Conservation (phyloP, 2,113 vertebrate species). For the Ranitomeya variabilis region DNA sequence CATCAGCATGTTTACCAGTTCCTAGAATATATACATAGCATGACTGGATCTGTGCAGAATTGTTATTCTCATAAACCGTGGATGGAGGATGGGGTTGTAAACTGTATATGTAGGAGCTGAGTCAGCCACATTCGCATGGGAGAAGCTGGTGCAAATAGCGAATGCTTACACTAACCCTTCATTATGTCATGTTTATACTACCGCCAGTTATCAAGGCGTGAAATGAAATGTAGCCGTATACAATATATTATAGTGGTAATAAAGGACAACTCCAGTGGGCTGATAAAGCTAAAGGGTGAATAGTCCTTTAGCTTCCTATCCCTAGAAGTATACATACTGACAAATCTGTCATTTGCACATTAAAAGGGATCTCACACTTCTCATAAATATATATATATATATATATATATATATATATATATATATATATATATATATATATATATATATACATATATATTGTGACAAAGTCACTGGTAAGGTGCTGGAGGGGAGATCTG, state of each 20-base stretch:
- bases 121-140: neutral
- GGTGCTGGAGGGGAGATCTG: too few relatives aligned
- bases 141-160: neutral
- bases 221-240: neutral
- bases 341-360: too few relatives aligned
- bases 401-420: too few relatives aligned
- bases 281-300: neutral
- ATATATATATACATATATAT: too few relatives aligned
- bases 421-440: too few relatives aligned
- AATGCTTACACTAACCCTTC: neutral
- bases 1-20: slow-evolving; percentile 15
- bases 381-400: too few relatives aligned
- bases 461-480: too few relatives aligned
- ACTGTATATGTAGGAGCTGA: neutral
- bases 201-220: neutral
- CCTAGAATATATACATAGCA: neutral
- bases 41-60: neutral
- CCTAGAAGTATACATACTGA: neutral
- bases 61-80: neutral
- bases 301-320: neutral
- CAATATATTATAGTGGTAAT: neutral
- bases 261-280: neutral
- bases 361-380: too few relatives aligned
- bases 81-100: slow-evolving; percentile 1
- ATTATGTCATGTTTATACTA: neutral